Evolutionary conservation across 1,140 invertebrate genomes (phyloP).

Genomic region (Drosophila obscura): DNA sequence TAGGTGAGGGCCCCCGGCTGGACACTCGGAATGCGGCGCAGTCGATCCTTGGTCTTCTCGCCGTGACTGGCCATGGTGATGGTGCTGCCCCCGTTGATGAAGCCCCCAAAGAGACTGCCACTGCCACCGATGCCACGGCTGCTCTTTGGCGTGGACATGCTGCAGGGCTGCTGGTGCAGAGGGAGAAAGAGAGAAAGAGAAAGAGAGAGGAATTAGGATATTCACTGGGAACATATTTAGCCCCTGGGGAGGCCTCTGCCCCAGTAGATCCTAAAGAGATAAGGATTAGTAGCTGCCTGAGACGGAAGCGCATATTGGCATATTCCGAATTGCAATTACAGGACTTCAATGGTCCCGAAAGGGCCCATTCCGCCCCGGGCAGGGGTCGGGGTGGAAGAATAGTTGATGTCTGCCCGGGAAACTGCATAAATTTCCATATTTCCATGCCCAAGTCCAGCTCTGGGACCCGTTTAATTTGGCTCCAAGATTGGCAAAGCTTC

Average conservation of each 20-base stretch:
- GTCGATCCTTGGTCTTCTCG: slow-evolving; percentile 86
- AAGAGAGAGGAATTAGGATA: not conserved
- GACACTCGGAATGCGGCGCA: slow-evolving; percentile 87
- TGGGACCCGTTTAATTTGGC: slow-evolving; percentile 34
- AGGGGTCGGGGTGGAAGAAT: slow-evolving; percentile 12
- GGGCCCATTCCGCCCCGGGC: slow-evolving; percentile 20
- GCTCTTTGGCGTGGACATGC: slow-evolving; percentile 78
- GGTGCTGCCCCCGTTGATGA: slow-evolving; percentile 64
- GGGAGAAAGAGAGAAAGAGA: not conserved
- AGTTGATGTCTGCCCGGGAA: slow-evolving; percentile 5
- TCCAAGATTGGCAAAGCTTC: slow-evolving; percentile 18
- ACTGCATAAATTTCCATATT: slow-evolving; percentile 56
- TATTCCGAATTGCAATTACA: slow-evolving; percentile 1
- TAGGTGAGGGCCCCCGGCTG: slow-evolving; percentile 87
- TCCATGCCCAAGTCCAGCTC: slow-evolving; percentile 12
- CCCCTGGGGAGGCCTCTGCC: no score
- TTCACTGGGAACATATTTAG: no score
- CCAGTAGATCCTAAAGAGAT: no score
- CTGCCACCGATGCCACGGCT: slow-evolving; percentile 83
- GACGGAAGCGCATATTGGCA: no score
- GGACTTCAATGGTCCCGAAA: not conserved
- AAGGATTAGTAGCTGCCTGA: no score
- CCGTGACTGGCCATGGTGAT: slow-evolving; percentile 72
- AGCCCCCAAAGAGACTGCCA: slow-evolving; percentile 69
- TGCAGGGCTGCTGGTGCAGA: slow-evolving; percentile 84